Base-by-base conservation (phyloP, 2,888 invertebrate species). In the Gari tellinella region DNA sequence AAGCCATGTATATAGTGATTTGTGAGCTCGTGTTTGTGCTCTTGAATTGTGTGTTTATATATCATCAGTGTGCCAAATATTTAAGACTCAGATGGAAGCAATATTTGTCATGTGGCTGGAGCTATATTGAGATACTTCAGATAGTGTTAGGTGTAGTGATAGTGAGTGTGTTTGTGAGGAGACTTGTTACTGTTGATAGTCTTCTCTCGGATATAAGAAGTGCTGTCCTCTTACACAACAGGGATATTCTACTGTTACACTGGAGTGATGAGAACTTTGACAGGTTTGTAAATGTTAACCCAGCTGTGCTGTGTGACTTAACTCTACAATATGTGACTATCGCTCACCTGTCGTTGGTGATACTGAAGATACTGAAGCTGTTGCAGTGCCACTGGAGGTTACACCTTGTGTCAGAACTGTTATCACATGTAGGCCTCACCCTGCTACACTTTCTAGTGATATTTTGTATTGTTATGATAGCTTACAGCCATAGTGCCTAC, bases 41-140 rank as follows among this genome's bases (percentile, higher is more conserved):
- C 2, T 84, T 81, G 46, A 77, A 78, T 14, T 17, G 83, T 7
- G 25, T 56, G 0, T 86, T 82, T 66, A 67, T 68, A 1, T 76
- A 74, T 41, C 53, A 72, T 15, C 84, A 86, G 66, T 56, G 78
- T 25, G 80, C 70, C 26, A 75, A 70, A 41, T 72, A 73, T 15
- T 69, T 53, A 25, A 66, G 55, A 23, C 19, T 74, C 5, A 76
- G 76, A 1, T 63, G 45, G 10, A 51, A 48, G 25, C 65, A 66
- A 26, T 86, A 86, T 60, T 84, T 86, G 57, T 41, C 57, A 14
- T 81, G 83, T 40, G 31, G 55, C 3, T 85, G 85, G 85, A 84
- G 69, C 48, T 79, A 64, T 65, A 45, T 84, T 1, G 86, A 87
- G 62, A 23, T 84, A 8, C 17, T 76, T 3, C 79, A 80, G 17